A percentile compares a stretch with the other conserved stretches of the same genome.
Conservation (phyloP, 2,113 vertebrate species). For the Synchiropus splendidus region DNA sequence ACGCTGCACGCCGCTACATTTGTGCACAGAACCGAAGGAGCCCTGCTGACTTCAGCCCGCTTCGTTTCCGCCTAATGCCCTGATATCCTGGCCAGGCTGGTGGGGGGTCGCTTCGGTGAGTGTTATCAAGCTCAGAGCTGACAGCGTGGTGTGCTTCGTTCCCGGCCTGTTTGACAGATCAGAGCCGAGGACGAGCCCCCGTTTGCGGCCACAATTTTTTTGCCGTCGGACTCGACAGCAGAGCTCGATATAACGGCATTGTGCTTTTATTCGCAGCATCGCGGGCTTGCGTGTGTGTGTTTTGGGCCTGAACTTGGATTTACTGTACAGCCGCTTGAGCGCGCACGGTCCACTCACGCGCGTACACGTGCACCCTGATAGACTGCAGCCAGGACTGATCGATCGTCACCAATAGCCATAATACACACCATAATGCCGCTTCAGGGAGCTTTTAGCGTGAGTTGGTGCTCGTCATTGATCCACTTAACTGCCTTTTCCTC, state of each 20-base stretch:
- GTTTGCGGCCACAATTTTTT: background rate
- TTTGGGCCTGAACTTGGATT: constrained; percentile 35
- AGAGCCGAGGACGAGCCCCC: too few relatives aligned
- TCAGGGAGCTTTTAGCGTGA: background rate
- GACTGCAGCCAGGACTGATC: constrained; percentile 5
- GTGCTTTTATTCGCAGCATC: too few relatives aligned
- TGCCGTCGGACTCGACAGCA: too few relatives aligned
- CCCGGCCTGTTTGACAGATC: too few relatives aligned
- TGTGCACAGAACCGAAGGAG: constrained; percentile 21
- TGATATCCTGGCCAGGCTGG: constrained; percentile 9
- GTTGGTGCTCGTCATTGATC: background rate
- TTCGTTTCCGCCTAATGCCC: constrained; percentile 5
- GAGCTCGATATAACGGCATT: too few relatives aligned
- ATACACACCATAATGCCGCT: background rate
- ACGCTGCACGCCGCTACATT: constrained; percentile 25
- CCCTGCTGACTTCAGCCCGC: constrained; percentile 28
- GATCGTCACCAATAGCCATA: constrained; percentile 9
- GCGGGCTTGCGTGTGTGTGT: background rate
- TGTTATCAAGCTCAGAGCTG: too few relatives aligned
- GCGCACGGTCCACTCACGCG: constrained; percentile 27
- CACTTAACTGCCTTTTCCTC: background rate
- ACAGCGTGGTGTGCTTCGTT: too few relatives aligned
- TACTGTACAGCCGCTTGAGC: constrained; percentile 25
- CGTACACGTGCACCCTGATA: constrained; percentile 15
- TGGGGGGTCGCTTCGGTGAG: too few relatives aligned